Conservation (phyloP, 2,113 vertebrate species). For the Hylia prasina region DNA sequence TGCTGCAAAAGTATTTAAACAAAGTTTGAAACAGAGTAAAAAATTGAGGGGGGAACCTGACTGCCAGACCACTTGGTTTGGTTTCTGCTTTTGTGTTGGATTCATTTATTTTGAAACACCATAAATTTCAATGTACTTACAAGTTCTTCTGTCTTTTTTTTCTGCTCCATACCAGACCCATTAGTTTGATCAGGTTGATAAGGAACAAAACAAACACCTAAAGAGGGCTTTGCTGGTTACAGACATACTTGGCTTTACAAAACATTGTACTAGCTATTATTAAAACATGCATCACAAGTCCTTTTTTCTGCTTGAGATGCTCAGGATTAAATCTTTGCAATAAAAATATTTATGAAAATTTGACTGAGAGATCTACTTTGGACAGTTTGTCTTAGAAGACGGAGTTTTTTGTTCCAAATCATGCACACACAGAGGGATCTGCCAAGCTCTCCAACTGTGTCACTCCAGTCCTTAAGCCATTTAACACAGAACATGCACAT, state of each 20-base stretch:
- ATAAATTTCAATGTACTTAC: not conserved
- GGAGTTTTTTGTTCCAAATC: not conserved
- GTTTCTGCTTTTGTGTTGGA: not conserved
- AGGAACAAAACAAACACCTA: not conserved
- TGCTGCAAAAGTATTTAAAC: constrained; percentile 13
- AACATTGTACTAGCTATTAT: not conserved
- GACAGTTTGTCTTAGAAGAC: not conserved
- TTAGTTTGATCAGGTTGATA: not conserved
- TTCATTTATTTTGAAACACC: not conserved
- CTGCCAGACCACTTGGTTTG: not conserved
- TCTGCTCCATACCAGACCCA: not conserved
- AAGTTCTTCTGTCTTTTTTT: not conserved
- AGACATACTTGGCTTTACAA: not conserved
- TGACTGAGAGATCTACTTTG: not conserved
- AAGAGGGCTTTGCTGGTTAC: not conserved
- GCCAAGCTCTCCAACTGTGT: constrained; percentile 31
- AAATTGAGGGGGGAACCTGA: not conserved
- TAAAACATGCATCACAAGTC: not conserved
- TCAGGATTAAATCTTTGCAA: not conserved
- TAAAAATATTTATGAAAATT: constrained; percentile 4
- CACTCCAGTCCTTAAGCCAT: constrained; percentile 29
- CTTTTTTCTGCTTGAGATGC: not conserved
- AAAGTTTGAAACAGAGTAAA: not conserved
- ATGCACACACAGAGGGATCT: not conserved
- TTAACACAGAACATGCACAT: constrained; percentile 9